Evolutionary conservation across 2,113 vertebrate genomes (phyloP), one percentile per base, ranked within the genome.

Genomic region (Corythoichthys haematopterus): DNA sequence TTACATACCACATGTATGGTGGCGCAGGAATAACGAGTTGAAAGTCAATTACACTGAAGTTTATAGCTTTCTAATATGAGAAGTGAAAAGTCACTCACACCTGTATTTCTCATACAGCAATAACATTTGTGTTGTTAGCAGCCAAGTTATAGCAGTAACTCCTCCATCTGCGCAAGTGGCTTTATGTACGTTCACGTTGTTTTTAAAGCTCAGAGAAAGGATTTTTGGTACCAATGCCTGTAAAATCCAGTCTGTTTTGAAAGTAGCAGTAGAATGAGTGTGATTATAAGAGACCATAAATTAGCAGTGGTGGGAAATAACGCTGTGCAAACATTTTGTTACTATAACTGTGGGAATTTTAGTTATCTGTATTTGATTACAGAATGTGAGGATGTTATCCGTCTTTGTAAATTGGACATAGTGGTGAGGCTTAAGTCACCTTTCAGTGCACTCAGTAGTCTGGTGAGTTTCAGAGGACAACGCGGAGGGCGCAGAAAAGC

Each of bases 401-500:
- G 4, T 10, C 52, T 58, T 45, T 43, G 20, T 50, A 55, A 59
- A 72, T 55, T 45, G 20, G 2, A 56, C 20, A 37, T 9, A 38
- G 46, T 43, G 33, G 52, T 11, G 20, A 55, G 28, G 20, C 10
- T 12, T 55, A 35, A 51, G 63, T 65, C 63, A 37, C 12, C 63
- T 51, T 64, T 75, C 43, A 45, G 47, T 64, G 20, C 1, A 3
- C 38, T 38, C 57, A 75, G 45, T 33, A 55, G 66, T 47, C 9
- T 59, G 20, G 57, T 48, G 40, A 60, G 20, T 38, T 16, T 76
- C 35, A 45, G 64, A 37, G 13, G 70, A 48, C 46, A 51, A 40
- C 75, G 40, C 65, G 43, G 46, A 69, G 61, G 73, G 38, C 65
- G 73, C 2, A 47, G 47, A 66, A 80, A 69, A 55, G 55, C 33